Base-by-base conservation (phyloP, 1,140 invertebrate species). In the Drosophila jambulina region DNA sequence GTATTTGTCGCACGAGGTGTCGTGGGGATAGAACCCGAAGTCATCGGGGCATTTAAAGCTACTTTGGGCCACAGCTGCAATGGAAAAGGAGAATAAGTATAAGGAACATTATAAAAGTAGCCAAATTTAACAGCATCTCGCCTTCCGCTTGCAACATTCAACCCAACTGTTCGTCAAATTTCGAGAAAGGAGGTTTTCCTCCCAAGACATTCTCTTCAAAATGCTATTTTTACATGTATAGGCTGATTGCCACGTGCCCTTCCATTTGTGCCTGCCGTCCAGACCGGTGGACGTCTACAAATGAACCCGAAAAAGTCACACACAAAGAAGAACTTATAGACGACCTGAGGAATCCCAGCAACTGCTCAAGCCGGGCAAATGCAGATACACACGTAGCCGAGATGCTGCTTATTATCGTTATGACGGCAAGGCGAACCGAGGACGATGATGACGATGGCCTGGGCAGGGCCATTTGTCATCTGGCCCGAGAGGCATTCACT, bases 21-120 rank as follows among this genome's bases (percentile, higher is more conserved):
- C 96, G 93, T 97, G 98, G 68, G 97, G 97, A 93, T 98, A 98
- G 94, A 98, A 98, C 10, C 98, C 98, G 91, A 97, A 98, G 93
- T 98, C 97, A 92, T 98, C 97, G 8, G 97, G 97, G 92, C 98
- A 99, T 94, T 98, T 97, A 95, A 98, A 98, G 80, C 94, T 95
- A 77, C 97, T 96, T 93, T 98, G 96, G 71, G 93, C 95, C 70
- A 94, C 93, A 87, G 95, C 96, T 96, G 93, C 34, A 94, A 75
- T 29, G 45, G 32, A 21, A 27, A 46, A n/a, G 15, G n/a, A 42
- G 23, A 10, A 19, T 13, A 51, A 58, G 46, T 48, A 45, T 54
- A 23, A 54, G 1, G 21, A 81, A 54, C 38, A 15, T 32, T 4
- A n/a, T 15, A 61, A n/a, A 40, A 15, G 7, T 23, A 21, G 45